A percentile compares a stretch with the other conserved stretches of the same genome.
Evolutionary conservation across 2,113 vertebrate genomes (phyloP).

Genomic region (Suncus etruscus): DNA sequence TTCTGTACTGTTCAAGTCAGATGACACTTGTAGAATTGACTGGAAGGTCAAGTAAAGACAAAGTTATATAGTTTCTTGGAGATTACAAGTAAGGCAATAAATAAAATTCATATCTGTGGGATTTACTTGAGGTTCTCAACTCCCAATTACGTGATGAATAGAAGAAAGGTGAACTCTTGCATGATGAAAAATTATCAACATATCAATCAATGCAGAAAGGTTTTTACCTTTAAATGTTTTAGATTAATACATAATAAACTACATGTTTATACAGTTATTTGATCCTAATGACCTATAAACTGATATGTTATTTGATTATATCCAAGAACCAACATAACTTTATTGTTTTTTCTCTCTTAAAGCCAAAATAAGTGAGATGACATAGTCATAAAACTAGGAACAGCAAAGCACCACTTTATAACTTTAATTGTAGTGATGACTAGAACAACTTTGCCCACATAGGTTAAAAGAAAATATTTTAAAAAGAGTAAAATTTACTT

Average conservation of each 20-base stretch:
- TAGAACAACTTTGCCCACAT: neutral
- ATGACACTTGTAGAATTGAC: neutral
- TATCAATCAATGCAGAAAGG: neutral
- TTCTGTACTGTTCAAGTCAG: neutral
- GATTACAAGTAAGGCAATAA: neutral
- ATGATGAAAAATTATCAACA: constrained; percentile 19
- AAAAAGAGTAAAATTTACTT: neutral
- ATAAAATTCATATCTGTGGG: neutral
- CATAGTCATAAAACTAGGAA: neutral
- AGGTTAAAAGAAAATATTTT: neutral
- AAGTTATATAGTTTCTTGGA: neutral
- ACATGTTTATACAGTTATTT: neutral
- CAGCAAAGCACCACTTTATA: neutral
- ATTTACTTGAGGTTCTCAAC: neutral
- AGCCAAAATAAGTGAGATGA: constrained; percentile 29
- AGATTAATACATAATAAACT: too few species aligned
- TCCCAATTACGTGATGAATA: neutral
- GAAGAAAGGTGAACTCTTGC: neutral
- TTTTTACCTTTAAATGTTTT: neutral
- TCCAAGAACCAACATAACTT: neutral
- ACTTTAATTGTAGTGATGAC: neutral
- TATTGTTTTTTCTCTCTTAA: neutral
- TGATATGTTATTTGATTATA: neutral
- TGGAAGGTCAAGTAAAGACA: neutral
- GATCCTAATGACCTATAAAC: neutral